Base-by-base conservation (phyloP, 2,888 invertebrate genomes). In the Diaphora mendica region DNA sequence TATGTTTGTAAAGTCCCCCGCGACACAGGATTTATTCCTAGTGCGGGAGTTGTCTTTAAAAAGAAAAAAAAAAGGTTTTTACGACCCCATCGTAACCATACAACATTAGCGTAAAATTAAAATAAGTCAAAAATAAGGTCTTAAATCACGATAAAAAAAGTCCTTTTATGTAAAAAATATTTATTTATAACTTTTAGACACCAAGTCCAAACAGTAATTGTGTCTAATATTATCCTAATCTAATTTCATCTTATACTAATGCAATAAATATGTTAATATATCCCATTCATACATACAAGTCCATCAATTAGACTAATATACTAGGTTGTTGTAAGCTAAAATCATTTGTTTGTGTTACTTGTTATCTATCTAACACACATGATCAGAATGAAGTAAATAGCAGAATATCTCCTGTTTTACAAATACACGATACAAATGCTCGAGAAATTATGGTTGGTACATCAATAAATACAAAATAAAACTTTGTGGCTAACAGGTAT, bases 151-250 rank as follows among this genome's bases (percentile, higher is more conserved):
- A 5, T 26, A 26, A 66, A 64, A n/a, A 74, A 73, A 26, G 72
- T 68, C 3, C 35, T 0, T 76, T 55, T 76, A 72, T 73, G 75
- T 66, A 83, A 80, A 82, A 77, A 73, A 76, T 79, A 83, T 83
- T 83, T 83, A 83, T 82, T 83, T 77, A 79, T 83, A 83, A 70
- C 70, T 70, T 75, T 80, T 83, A 83, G 55, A 82, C 77, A 78
- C 70, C 78, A 69, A 82, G 44, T 64, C 68, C 70, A 44, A 76
- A 81, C 70, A 73, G 11, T 77, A 72, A 69, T 74, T 42, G 66
- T 59, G 66, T 70, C 73, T 70, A 67, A 67, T n/a, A 64, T 64
- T 68, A 64, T 70, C 2, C 64, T 65, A 70, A 59, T 51, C 26
- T 26, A 35, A 35, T 73, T 73, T 65, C 33, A 66, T 65, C 70